Evolutionary conservation across 2,888 invertebrate species (phyloP), one percentile per base, ranked within the genome.

Genomic region (Lomographa bimaculata): DNA sequence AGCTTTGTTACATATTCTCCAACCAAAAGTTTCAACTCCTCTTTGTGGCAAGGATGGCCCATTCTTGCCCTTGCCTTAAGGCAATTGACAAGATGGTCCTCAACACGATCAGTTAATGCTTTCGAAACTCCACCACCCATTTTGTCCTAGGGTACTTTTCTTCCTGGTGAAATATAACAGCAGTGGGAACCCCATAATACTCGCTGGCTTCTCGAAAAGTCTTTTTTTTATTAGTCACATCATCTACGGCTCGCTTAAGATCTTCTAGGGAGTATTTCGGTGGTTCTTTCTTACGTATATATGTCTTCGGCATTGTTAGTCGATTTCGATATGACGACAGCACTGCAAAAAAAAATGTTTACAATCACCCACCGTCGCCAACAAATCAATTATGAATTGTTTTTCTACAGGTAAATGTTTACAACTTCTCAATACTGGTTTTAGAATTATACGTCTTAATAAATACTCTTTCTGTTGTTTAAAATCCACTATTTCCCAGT

Each of bases 51-150:
- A 1, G 25, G 25, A 7, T 25, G 25, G 3, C 5, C 5, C 25
- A 25, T 25, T 25, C 14, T 25, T 7, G 34, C 33, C 20, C 20
- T 23, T 17, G 25, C 30, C 25, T 41, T 35, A 7, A 29, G 29
- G 24, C 35, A 41, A 27, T 25, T 9, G 19, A 23, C 32, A n/a
- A 37, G 10, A 30, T 43, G 27, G 7, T 9, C 21, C 32, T 37
- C 43, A 21, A 37, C 43, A 21, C 19, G 18, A 27, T 8, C 33
- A 17, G 36, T 21, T 18, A 36, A 36, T 14, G 25, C 36, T 42
- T 27, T 42, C 11, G 27, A 27, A 7, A 32, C 12, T 5, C 39
- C 39, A 7, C 26, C 39, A 3, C 32, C 27, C 27, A 32, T 39
- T 39, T 21, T 39, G 21, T 39, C 18, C 7, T 27, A 21, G 7